Evolutionary conservation across 2,113 vertebrate species (phyloP).

Genomic region (Brachypodius melanocephalos): DNA sequence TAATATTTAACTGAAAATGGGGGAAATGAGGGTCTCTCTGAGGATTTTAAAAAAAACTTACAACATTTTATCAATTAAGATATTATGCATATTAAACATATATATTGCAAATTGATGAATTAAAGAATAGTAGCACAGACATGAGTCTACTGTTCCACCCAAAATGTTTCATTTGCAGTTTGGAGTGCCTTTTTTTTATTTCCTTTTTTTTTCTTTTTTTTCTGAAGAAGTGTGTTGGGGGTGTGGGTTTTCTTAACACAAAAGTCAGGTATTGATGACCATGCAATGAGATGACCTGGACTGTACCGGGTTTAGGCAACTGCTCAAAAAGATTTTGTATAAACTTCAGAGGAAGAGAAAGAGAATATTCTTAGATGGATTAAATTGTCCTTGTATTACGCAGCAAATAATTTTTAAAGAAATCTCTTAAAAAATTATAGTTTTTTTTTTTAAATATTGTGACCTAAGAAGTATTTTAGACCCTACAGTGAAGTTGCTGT

Average conservation of each 20-base stretch:
- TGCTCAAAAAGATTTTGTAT: background rate
- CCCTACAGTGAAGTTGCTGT: background rate
- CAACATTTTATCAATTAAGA: background rate
- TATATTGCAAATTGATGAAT: background rate
- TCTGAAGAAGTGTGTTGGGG: too few relatives aligned
- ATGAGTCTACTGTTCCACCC: background rate
- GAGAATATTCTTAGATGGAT: background rate
- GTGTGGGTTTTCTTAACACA: background rate
- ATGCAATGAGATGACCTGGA: background rate
- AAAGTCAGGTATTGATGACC: background rate
- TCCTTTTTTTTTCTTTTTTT: too few relatives aligned
- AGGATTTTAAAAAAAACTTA: background rate
- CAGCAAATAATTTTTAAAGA: background rate
- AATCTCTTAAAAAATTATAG: background rate
- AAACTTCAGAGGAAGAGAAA: background rate
- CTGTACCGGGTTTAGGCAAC: background rate
- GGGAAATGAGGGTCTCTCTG: background rate
- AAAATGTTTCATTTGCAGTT: background rate
- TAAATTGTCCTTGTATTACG: background rate
- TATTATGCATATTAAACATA: background rate
- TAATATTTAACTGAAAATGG: background rate
- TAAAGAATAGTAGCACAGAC: background rate
- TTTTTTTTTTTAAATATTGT: background rate
- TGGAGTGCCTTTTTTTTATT: background rate
- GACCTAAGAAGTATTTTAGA: background rate